Conservation (phyloP, 1,140 invertebrate species). For the Asobara japonica region DNA sequence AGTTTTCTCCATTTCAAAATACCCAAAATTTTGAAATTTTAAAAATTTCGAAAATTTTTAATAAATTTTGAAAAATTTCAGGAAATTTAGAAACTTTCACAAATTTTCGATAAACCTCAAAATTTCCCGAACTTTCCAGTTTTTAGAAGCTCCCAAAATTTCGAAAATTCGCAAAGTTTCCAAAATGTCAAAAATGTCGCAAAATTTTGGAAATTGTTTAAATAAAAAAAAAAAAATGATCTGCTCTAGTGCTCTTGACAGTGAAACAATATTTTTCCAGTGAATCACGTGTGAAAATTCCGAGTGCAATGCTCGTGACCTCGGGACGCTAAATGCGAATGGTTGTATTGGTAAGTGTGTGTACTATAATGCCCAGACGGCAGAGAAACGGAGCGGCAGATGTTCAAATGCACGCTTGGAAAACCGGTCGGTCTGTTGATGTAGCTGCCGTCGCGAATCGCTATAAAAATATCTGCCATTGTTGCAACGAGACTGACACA, state of each 20-base stretch:
- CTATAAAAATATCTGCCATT: conserved; percentile 67
- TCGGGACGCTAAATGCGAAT: conserved; percentile 17
- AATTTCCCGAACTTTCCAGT: no score
- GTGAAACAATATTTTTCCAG: conserved; percentile 30
- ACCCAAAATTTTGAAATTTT: no score
- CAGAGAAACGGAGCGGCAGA: conserved; percentile 58
- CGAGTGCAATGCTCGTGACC: conserved; percentile 31
- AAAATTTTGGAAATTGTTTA: no score
- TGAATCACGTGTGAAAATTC: conserved; percentile 29
- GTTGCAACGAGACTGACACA: conserved; percentile 47
- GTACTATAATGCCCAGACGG: conserved; percentile 24
- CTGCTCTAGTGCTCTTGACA: conserved; percentile 34
- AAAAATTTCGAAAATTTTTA: no score
- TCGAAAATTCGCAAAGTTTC: no score
- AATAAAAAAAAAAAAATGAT: no score
- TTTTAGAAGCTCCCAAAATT: no score
- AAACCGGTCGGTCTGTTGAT: conserved; percentile 67
- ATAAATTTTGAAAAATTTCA: no score
- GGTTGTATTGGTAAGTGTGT: conserved; percentile 17
- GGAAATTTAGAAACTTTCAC: no score
- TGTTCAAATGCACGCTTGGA: conserved; percentile 62
- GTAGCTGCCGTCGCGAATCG: conserved; percentile 66
- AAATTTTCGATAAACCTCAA: no score
- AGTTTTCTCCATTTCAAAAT: no score
- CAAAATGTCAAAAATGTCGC: no score